Base-by-base conservation (phyloP, 2,797 vertebrate species). In the Limnodromus scolopaceus region DNA sequence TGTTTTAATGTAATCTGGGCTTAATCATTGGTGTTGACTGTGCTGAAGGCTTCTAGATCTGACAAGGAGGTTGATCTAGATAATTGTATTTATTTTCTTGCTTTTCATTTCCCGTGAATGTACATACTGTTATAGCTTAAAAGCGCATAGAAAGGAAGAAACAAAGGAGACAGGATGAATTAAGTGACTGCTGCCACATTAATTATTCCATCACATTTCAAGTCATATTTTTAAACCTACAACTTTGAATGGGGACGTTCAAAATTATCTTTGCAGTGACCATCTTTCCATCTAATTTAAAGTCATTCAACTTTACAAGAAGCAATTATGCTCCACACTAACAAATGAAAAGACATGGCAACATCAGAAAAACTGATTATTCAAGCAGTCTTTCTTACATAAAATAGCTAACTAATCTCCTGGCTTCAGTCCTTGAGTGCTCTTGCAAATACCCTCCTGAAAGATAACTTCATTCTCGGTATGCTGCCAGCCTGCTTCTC, bases 291-390 rank as follows among this genome's bases (percentile, higher is more conserved):
- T 96, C 95, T 85, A 87, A 94, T 94, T 96, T 92, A 45, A 95
- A 95, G 89, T 94, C 75, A 92, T 96, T 95, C 69, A 91, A 10
- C 90, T 95, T 94, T 89, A 89, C 71, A 82, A 95, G 92, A 81
- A 87, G 90, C 88, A 93, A 95, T 95, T 96, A 93, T 30, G 60
- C 53, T 89, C 15, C 66, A 74, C 16, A 5, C 48, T 91, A 95
- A 92, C 84, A 81, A 96, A 83, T 85, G 84, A 93, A 93, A 95
- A 95, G 95, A 84, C 55, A 28, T 65, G 87, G 74, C 86, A 75
- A 80, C 81, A 61, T 94, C 88, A 97, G 92, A 93, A 94, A 96
- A 97, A 94, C 53, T 89, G 91, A 93, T 95, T 95, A 95, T 96
- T 96, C 68, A 38, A 58, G 64, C 86, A 80, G 4, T 87, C 81